Conservation (phyloP, 2,888 invertebrate species). For the Pegoplata infirma region DNA sequence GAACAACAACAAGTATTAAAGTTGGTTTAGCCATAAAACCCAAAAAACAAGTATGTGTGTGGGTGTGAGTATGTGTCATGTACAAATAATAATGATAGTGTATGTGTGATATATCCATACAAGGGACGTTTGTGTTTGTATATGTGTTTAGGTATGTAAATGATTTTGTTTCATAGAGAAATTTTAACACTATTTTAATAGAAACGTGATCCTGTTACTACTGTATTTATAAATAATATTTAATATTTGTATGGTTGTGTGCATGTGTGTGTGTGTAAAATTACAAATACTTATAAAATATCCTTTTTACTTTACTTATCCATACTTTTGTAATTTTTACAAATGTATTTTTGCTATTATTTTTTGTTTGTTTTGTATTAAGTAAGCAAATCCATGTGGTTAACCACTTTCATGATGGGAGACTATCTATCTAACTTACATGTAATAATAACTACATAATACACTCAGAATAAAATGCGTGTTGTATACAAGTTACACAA, state of each 20-base stretch:
- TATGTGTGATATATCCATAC: too few relatives aligned
- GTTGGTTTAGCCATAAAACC: background rate
- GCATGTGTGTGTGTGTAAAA: too few relatives aligned
- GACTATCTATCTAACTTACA: background rate
- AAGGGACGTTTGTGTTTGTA: too few relatives aligned
- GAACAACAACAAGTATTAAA: constrained; percentile 4
- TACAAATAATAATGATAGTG: background rate
- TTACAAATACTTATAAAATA: too few relatives aligned
- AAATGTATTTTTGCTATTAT: background rate
- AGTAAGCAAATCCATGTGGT: constrained; percentile 35
- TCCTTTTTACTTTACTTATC: too few relatives aligned
- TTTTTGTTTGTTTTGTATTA: constrained; percentile 38
- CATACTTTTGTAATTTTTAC: constrained; percentile 23
- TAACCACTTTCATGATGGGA: constrained; percentile 37
- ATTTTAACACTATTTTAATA: constrained; percentile 2
- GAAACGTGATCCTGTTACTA: background rate
- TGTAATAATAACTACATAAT: background rate
- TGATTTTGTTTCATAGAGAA: background rate
- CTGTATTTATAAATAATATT: too few relatives aligned
- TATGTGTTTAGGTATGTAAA: too few relatives aligned
- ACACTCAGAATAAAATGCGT: too few relatives aligned
- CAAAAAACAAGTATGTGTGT: background rate
- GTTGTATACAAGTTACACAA: too few relatives aligned
- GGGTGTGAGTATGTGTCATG: background rate
- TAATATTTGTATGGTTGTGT: too few relatives aligned